Base-by-base conservation (phyloP, 1,140 invertebrate genomes). In the Epicauta chinensis region DNA sequence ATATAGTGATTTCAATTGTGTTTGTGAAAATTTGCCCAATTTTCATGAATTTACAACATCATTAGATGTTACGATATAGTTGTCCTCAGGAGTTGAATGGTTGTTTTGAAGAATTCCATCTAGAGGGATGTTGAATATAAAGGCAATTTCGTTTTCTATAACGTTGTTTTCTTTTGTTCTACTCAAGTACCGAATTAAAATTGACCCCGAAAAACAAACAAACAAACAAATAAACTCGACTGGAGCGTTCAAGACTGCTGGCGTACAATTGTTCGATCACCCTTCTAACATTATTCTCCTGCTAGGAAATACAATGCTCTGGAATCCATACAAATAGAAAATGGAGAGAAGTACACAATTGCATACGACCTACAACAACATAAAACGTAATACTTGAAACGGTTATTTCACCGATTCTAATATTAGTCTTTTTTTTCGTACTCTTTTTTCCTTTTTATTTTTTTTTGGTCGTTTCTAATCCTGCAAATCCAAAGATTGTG, bases 261-360 rank as follows among this genome's bases (percentile, higher is more conserved):
- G 7, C 23, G 44, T 36, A 46, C 32, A 35, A 46, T 46, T 46
- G 41, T 46, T 46, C 44, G 44, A 46, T 46, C 32, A 35, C 16
- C 31, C 17, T 17, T 14, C 32, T 46, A 35, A 32, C 42, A 31
- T 45, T 45, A 45, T 45, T 29, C 23, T 17, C 4, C 32, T 46
- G 44, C 44, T 36, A 46, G 23, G 44, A 46, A 46, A 46, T 35
- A 46, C 44, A 46, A 46, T 46, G 44, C 44, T 46, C 31, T 17
- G 44, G 44, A 46, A 46, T 46, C 44, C 44, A 46, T 46, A 46
- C 44, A 46, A 46, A 46, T 16, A 16, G 23, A 46, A 46, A 36
- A 36, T 46, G 31, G 44, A 23, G n/a, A n/a, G 23, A 23, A 23
- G 44, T 17, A 36, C 44, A 46, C 44, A 46, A 46, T 46, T 46